These are phyloP conservation scores for Halichoeres trimaculatus DNA, from an alignment of 2,113 vertebrate species.

Conservation along the genomic window DNA sequence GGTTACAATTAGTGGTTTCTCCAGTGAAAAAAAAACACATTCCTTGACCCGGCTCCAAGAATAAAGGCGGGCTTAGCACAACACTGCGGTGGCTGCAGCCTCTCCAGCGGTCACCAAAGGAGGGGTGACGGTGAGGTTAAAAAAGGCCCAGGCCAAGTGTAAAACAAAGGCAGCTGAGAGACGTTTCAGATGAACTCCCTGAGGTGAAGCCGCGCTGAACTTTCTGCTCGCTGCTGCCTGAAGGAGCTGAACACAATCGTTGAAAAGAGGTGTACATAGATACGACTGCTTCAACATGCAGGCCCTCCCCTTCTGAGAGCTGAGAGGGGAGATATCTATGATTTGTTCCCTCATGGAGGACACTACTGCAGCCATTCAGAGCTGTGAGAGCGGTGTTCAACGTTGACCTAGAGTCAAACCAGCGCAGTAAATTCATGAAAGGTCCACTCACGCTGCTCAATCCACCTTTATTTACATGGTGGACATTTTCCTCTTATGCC, in stretches of 20 bases:
- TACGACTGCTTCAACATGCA: neutral
- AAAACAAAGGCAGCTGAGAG: constrained; percentile 38
- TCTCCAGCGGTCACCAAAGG: constrained; percentile 60
- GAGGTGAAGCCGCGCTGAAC: neutral
- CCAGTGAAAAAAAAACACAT: constrained; percentile 74
- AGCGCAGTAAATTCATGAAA: neutral
- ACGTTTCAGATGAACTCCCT: neutral
- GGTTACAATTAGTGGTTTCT: constrained; percentile 79
- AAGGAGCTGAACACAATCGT: constrained; percentile 11
- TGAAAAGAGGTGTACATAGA: neutral
- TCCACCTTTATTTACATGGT: neutral
- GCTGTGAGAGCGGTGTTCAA: neutral
- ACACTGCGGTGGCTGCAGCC: constrained; percentile 63
- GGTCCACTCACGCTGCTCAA: neutral
- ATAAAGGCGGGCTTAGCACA: constrained; percentile 58
- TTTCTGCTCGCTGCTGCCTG: neutral
- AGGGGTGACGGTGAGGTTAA: constrained; percentile 74
- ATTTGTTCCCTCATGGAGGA: too few species aligned
- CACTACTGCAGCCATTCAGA: neutral
- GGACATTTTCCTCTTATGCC: too few species aligned
- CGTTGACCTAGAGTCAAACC: neutral
- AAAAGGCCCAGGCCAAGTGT: constrained; percentile 63
- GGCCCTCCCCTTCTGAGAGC: neutral
- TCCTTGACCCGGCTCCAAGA: constrained; percentile 66
- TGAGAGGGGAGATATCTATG: neutral